Conservation (phyloP, 2,113 vertebrate species). For the Prionailurus bengalensis region DNA sequence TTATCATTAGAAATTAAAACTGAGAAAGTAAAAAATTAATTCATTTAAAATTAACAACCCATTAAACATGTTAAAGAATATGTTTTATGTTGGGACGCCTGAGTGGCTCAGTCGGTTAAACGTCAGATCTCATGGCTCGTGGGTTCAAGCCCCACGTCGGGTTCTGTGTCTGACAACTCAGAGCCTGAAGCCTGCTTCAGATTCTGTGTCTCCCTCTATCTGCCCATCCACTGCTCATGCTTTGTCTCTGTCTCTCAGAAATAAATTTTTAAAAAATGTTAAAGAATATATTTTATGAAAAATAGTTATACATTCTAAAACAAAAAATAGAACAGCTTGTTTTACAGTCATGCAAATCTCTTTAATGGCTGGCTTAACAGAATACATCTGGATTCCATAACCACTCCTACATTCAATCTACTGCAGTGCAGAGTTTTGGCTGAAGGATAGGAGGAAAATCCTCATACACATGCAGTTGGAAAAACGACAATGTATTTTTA, state of each 20-base stretch:
- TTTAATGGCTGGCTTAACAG: constrained; percentile 12
- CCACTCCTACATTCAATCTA: background rate
- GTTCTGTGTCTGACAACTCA: too few relatives aligned
- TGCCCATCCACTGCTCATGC: too few relatives aligned
- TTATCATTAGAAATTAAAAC: constrained; percentile 18
- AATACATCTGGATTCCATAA: constrained; percentile 10
- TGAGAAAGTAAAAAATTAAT: constrained; percentile 9
- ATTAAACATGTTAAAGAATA: background rate
- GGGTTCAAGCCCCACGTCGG: too few relatives aligned
- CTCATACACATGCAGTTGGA: background rate
- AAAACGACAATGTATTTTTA: background rate
- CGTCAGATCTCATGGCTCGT: too few relatives aligned
- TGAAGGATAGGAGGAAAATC: background rate
- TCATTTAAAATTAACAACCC: background rate
- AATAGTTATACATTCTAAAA: background rate
- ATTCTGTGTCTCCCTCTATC: too few relatives aligned
- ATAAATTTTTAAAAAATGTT: background rate
- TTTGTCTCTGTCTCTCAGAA: too few relatives aligned
- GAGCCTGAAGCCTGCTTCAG: too few relatives aligned
- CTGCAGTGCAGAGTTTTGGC: background rate
- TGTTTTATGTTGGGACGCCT: background rate
- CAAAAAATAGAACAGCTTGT: background rate
- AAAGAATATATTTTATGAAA: constrained; percentile 37
- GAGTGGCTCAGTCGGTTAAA: too few relatives aligned
- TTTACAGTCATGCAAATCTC: background rate